These are phyloP conservation scores for Cyphomyrus discorhynchus DNA, from an alignment of 2,113 vertebrate species.

Conservation along the genomic window DNA sequence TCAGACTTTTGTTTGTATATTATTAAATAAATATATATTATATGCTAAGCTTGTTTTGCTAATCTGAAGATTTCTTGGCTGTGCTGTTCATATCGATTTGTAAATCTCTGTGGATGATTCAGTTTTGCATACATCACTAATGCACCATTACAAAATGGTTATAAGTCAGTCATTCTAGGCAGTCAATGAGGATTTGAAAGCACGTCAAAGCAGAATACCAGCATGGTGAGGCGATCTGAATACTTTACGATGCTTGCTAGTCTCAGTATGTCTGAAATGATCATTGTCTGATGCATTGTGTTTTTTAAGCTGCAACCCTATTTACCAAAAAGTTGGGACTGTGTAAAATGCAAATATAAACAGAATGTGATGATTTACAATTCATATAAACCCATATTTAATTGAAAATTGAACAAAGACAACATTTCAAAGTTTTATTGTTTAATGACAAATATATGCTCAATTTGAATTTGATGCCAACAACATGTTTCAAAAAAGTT, in stretches of 20 bases:
- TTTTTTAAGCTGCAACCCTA: background rate
- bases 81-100: background rate
- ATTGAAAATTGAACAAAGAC: background rate
- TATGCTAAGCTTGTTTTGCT: background rate
- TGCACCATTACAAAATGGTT: background rate
- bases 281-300: background rate
- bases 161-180: background rate
- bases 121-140: background rate
- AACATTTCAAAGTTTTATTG: background rate
- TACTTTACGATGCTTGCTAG: background rate
- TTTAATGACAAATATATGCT: background rate
- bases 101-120: background rate
- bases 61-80: background rate
- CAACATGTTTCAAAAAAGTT: background rate
- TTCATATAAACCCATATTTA: background rate
- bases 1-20: background rate
- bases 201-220: background rate
- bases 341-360: background rate
- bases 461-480: background rate
- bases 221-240: background rate
- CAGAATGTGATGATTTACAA: background rate
- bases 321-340: background rate
- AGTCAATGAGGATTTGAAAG: background rate
- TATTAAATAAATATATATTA: no score
- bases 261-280: background rate